Base-by-base conservation (phyloP, 2,888 invertebrate genomes). In the Chirona hameri region DNA sequence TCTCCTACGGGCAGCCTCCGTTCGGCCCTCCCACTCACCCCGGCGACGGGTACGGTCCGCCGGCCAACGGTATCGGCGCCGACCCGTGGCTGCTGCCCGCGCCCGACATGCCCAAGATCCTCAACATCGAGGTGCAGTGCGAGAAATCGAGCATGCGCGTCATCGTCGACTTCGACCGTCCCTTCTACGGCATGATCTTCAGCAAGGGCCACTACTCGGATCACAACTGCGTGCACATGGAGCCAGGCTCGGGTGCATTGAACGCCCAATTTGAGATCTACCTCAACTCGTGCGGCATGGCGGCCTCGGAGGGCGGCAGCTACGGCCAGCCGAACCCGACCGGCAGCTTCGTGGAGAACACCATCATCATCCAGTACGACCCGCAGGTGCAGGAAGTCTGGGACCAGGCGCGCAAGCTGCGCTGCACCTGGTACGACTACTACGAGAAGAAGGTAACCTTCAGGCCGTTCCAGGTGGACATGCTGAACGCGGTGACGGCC, bases 391-490 rank as follows among this genome's bases (percentile, higher is more conserved):
- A 85, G 60, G 85, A 87, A 83, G 85, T 85, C 39, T 97, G 96
- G 96, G 97, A 97, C 91, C 96, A 96, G 88, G 95, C 97, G 3
- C 91, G 97, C 87, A 95, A 96, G 88, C 89, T 97, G 81, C 91
- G 97, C 83, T 97, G 97, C 89, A 97, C 97, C 57, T 97, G 97
- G 97, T 97, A 97, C 89, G 97, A 97, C 88, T 96, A 95, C 89
- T 97, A 97, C 88, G 97, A 97, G 88, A 97, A 97, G 89, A 95
- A 96, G 1, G 96, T 97, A 83, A 96, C 96, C 76, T 97, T 97
- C 90, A 91, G 96, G 87, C 97, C 97, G 55, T 97, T 97, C 93
- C 95, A 96, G 81, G 97, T 97, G 65, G 97, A 97, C 88, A 97
- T 96, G 95, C 88, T 97, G 86, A 96, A 97, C 88, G 97, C 96